These are phyloP conservation scores for Trachelipus rathkii DNA, from an alignment of 1,140 invertebrate genomes.

Conservation along the genomic window DNA sequence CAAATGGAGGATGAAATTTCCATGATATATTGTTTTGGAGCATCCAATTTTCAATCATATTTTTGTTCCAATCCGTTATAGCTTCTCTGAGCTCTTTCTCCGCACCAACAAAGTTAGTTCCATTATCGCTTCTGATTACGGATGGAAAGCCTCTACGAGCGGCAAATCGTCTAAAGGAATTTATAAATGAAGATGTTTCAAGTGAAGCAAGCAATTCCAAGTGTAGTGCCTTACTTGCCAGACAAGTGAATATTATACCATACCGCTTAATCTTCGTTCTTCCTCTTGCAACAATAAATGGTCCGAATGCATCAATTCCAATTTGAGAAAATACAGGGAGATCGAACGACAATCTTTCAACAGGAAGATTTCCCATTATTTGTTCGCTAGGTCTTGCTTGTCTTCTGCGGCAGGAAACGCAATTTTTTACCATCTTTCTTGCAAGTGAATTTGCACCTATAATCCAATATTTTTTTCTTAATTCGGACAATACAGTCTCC, in stretches of 20 bases:
- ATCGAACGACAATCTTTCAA: neutral
- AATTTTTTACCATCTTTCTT: conserved; percentile 9
- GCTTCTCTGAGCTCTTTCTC: conserved; percentile 41
- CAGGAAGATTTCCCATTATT: conserved; percentile 23
- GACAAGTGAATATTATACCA: conserved; percentile 47
- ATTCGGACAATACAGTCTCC: neutral
- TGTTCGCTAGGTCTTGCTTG: neutral
- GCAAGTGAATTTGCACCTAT: neutral
- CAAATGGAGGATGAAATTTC: conserved; percentile 41
- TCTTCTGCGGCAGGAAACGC: conserved; percentile 10
- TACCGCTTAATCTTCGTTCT: conserved; percentile 44
- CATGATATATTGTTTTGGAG: conserved; percentile 30
- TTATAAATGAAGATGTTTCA: conserved; percentile 40
- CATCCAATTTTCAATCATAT: conserved; percentile 7
- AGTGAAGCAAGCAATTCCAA: conserved; percentile 46
- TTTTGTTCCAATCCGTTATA: conserved; percentile 11
- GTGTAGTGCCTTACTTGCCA: conserved; percentile 47
- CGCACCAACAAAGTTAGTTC: conserved; percentile 51
- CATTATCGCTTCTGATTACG: conserved; percentile 49
- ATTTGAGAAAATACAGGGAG: conserved; percentile 22
- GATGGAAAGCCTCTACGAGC: conserved; percentile 47
- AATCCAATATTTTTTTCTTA: neutral
- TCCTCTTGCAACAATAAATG: neutral
- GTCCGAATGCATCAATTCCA: conserved; percentile 34
- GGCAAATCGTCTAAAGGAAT: conserved; percentile 49